A percentile compares a stretch with the other conserved stretches of the same genome.
These are phyloP conservation scores for Actias luna DNA, from an alignment of 2,888 invertebrate species.

Conservation along the genomic window DNA sequence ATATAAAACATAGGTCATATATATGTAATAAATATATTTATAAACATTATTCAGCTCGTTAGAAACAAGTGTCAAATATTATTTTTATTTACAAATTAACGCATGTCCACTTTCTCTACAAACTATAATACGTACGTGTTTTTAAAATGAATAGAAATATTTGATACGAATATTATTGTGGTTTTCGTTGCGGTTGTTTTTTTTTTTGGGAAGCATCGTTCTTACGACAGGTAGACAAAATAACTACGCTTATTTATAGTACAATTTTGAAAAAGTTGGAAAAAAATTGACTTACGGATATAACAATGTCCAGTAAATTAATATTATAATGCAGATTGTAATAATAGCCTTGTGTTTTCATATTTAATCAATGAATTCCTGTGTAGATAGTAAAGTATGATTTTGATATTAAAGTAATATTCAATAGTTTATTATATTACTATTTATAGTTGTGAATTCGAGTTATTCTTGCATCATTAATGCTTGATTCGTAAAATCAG, in stretches of 20 bases:
- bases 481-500: slow-evolving; percentile 1
- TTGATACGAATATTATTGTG: not conserved
- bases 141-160: slow-evolving; percentile 8
- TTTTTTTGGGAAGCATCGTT: not conserved
- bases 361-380: not conserved
- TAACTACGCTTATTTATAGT: not conserved
- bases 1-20: not conserved
- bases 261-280: not conserved
- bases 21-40: no score
- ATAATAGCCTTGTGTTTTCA: not conserved
- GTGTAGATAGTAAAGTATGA: not conserved
- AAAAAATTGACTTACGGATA: not conserved
- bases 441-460: not conserved
- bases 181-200: not conserved
- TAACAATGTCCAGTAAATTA: not conserved
- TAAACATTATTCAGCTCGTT: not conserved
- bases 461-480: not conserved
- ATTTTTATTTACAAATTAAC: not conserved
- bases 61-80: not conserved
- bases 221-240: slow-evolving; percentile 1
- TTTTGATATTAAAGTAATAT: not conserved
- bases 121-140: not conserved
- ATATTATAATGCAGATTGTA: not conserved
- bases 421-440: not conserved
- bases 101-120: not conserved